A percentile compares a stretch with the other conserved stretches of the same genome.
Evolutionary conservation across 1,140 invertebrate genomes (phyloP).

Genomic region (Drosophila burlai): DNA sequence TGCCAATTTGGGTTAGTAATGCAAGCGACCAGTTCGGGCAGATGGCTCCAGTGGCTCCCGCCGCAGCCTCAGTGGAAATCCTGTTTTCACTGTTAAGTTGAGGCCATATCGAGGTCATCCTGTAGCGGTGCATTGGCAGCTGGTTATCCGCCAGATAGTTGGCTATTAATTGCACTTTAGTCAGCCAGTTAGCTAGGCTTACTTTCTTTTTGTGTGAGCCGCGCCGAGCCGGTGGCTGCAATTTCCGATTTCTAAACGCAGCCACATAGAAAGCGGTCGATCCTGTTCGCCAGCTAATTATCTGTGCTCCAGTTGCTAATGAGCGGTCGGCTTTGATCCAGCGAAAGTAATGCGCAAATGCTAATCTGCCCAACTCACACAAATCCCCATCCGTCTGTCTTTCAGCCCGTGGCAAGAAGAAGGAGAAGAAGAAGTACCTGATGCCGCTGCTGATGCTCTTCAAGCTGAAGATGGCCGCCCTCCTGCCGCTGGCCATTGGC

Average conservation of each 20-base stretch:
- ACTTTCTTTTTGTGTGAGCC: slow-evolving; percentile 70
- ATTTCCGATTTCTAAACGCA: slow-evolving; percentile 72
- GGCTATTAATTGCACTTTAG: slow-evolving; percentile 77
- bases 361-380: slow-evolving; percentile 13
- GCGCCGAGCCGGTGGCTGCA: slow-evolving; percentile 28
- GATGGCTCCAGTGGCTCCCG: slow-evolving; percentile 27
- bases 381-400: neutral
- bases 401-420: slow-evolving; percentile 90
- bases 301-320: slow-evolving; percentile 78
- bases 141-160: slow-evolving; percentile 39
- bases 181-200: slow-evolving; percentile 65
- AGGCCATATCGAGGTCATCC: slow-evolving; percentile 70
- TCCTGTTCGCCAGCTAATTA: slow-evolving; percentile 74
- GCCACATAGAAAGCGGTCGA: slow-evolving; percentile 75
- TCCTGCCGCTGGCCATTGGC: slow-evolving; percentile 91
- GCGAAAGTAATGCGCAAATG: slow-evolving; percentile 71
- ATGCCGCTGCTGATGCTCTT: slow-evolving; percentile 90
- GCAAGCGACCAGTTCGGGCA: slow-evolving; percentile 57
- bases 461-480: slow-evolving; percentile 91
- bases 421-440: slow-evolving; percentile 90
- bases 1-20: slow-evolving; percentile 78
- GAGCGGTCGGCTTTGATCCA: slow-evolving; percentile 57
- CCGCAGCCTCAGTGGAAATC: slow-evolving; percentile 50
- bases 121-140: slow-evolving; percentile 77
- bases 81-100: slow-evolving; percentile 82